Base-by-base conservation (phyloP, 2,888 invertebrate species). In the Hypomecis punctinalis region DNA sequence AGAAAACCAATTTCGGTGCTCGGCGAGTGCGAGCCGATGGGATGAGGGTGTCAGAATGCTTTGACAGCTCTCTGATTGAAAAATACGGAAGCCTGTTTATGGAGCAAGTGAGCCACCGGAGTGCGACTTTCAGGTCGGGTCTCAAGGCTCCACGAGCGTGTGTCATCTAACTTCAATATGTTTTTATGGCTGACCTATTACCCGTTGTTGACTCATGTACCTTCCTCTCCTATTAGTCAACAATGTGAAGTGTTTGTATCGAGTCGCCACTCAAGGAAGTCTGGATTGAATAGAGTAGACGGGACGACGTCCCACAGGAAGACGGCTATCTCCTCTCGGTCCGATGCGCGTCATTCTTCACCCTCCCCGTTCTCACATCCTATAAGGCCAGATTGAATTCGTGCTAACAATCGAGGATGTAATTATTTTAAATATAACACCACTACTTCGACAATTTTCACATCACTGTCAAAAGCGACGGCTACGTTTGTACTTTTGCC, bases 61-160 rank as follows among this genome's bases (percentile, higher is more conserved):
- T 93, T 94, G 94, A 94, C 94, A 94, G 94, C 90, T 94, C 92
- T 88, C 93, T 94, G 94, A 94, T 94, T 94, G 94, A 94, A 94
- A 94, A 94, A 93, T 94, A 93, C 93, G 93, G 92, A 89, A 93
- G 91, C 88, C 93, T 93, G 93, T 93, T 93, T 93, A 93, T 93
- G 86, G 91, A 91, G 90, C 87, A 85, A 90, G 88, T 87, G 90
- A 86, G 85, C 87, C 80, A 75, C 78, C 73, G 75, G 66, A 77
- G 73, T 74, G 69, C 70, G 72, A 76, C 76, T 70, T 70, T 69
- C 70, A 72, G 69, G 66, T 71, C 73, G 69, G 66, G 67, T 73
- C 67, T 61, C 63, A 53, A 60, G 65, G 53, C 45, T 10, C 40
- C 33, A 42, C 33, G 56, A 47, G 39, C 33, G 56, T n/a, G 39